Evolutionary conservation across 2,888 invertebrate genomes (phyloP).

Genomic region (Cerceris rybyensis): DNA sequence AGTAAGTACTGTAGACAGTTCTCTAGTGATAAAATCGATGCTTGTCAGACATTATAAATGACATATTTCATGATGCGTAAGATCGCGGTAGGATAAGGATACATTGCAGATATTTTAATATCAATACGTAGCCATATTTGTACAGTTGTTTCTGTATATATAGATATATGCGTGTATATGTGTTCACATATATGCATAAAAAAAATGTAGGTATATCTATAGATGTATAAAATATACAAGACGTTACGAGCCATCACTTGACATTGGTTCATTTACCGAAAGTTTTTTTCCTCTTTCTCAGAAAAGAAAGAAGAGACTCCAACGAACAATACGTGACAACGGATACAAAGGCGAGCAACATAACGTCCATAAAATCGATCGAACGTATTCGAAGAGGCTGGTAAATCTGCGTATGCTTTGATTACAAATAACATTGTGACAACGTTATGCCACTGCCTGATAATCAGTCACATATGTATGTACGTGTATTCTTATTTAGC

Average conservation of each 20-base stretch:
- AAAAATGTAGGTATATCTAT: no score
- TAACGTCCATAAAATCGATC: constrained; percentile 16
- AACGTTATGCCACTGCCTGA: constrained; percentile 14
- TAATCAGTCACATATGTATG: constrained; percentile 3
- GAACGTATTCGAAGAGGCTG: background rate
- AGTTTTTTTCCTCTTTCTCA: background rate
- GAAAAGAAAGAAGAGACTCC: background rate
- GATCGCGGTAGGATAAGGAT: constrained; percentile 47
- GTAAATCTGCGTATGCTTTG: background rate
- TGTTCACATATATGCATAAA: no score
- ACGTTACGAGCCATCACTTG: no score
- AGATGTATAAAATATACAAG: no score
- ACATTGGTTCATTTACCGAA: background rate
- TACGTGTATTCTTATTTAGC: constrained; percentile 27
- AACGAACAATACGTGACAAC: background rate
- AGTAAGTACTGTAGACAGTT: constrained; percentile 11
- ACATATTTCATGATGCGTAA: constrained; percentile 33
- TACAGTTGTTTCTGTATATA: constrained; percentile 47
- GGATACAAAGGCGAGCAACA: constrained; percentile 3
- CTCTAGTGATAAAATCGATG: constrained; percentile 31
- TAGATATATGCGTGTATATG: constrained; percentile 23
- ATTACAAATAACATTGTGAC: constrained; percentile 16
- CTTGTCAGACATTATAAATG: constrained; percentile 41
- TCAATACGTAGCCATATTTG: constrained; percentile 49
- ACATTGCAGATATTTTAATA: constrained; percentile 32